Percentiles rank a stretch among this genome's conserved stretches.
These are phyloP conservation scores for Epizoanthus ramosus DNA, from an alignment of 92 coral and sea anemone species.

Conservation along the genomic window DNA sequence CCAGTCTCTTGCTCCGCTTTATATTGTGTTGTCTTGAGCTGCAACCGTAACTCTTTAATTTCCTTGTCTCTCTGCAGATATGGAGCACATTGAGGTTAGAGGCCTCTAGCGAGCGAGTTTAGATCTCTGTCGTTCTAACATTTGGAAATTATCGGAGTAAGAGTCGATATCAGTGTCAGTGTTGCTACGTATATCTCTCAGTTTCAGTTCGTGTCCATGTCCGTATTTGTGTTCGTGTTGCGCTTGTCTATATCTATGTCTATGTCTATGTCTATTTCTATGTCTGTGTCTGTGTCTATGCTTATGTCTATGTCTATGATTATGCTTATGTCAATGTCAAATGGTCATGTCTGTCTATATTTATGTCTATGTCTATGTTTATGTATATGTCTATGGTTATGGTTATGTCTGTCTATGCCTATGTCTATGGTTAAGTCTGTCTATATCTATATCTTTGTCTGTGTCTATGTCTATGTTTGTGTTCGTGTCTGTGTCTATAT, in stretches of 20 bases:
- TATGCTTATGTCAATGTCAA: neutral
- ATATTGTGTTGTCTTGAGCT: slow-evolving; percentile 11
- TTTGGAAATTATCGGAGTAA: neutral
- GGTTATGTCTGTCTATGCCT: too few species aligned
- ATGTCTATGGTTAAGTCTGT: neutral
- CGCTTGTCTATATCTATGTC: neutral
- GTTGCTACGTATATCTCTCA: neutral
- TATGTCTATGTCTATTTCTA: neutral
- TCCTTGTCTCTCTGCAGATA: slow-evolving; percentile 57
- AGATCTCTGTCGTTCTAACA: neutral
- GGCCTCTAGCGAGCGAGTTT: neutral
- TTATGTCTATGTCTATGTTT: neutral
- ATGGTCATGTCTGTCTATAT: too few species aligned
- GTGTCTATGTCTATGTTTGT: too few species aligned
- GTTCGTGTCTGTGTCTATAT: too few species aligned
- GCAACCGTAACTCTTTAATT: slow-evolving; percentile 50
- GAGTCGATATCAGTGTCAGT: neutral
- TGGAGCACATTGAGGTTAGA: neutral
- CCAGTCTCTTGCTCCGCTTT: neutral
- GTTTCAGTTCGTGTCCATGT: neutral
- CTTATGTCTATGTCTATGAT: neutral
- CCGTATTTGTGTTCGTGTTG: neutral
- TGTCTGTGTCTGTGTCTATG: neutral
- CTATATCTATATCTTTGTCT: neutral
- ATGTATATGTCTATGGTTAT: neutral